These are phyloP conservation scores for Tachyglossus aculeatus DNA, from an alignment of 2,797 vertebrate genomes.

Conservation along the genomic window DNA sequence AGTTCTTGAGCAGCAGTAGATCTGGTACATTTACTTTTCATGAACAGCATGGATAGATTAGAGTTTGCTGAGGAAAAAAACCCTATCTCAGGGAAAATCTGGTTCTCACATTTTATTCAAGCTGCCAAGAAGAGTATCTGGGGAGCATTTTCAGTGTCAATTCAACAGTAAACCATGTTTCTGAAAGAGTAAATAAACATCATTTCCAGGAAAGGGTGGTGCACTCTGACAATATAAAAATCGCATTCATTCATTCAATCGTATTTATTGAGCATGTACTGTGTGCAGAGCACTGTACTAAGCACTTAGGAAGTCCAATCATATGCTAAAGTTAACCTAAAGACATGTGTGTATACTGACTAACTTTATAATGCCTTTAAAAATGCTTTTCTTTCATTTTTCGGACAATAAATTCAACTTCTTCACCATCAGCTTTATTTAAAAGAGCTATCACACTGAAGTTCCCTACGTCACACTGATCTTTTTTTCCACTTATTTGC, in stretches of 20 bases:
- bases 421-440: neutral
- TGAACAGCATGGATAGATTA: slow-evolving; percentile 61
- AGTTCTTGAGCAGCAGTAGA: slow-evolving; percentile 66
- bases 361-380: no score
- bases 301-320: no score
- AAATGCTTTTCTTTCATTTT: slow-evolving; percentile 14
- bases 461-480: neutral
- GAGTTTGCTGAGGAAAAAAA: slow-evolving; percentile 61
- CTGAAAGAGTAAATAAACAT: slow-evolving; percentile 65
- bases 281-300: no score
- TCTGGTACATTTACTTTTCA: slow-evolving; percentile 63
- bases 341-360: neutral
- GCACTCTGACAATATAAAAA: slow-evolving; percentile 49
- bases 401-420: accelerated
- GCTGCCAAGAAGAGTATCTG: slow-evolving; percentile 66
- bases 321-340: slow-evolving; percentile 37
- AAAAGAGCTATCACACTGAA: neutral
- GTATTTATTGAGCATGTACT: no score
- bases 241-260: no score
- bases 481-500: no score
- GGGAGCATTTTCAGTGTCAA: slow-evolving; percentile 67
- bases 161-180: slow-evolving; percentile 66
- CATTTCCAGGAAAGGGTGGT: slow-evolving; percentile 52
- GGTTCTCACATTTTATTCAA: slow-evolving; percentile 68
- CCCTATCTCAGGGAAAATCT: slow-evolving; percentile 66